phyloP scores from a whole-genome alignment of 2,797 vertebrate species.

The Lagocephalus sceleratus region DNA sequence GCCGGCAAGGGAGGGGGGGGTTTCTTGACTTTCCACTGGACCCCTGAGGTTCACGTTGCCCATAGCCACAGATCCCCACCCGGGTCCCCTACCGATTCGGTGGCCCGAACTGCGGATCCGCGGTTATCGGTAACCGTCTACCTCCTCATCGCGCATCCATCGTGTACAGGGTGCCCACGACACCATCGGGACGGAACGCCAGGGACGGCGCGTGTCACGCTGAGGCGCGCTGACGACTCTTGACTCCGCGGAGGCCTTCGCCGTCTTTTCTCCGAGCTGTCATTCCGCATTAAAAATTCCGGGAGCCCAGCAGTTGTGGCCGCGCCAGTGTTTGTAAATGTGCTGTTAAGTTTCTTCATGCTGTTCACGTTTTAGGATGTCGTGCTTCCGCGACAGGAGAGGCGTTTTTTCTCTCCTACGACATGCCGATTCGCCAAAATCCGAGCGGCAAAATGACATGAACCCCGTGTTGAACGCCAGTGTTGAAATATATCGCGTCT shows the following conservation, averaged over 20 bases:
- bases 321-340: constrained; percentile 48
- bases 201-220: constrained; percentile 42
- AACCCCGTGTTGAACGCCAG: constrained; percentile 29
- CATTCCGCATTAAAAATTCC: constrained; percentile 49
- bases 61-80: constrained; percentile 52
- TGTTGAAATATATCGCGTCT: constrained; percentile 31
- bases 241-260: constrained; percentile 45
- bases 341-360: constrained; percentile 45
- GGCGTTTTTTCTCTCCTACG: constrained; percentile 11
- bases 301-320: constrained; percentile 41
- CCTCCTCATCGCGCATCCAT: constrained; percentile 48
- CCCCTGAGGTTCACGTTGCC: constrained; percentile 44
- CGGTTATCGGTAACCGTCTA: constrained; percentile 51
- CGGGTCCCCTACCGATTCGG: constrained; percentile 21
- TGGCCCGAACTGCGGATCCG: constrained; percentile 32
- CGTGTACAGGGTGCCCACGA: constrained; percentile 57
- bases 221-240: constrained; percentile 37
- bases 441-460: constrained; percentile 32
- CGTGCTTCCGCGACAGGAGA: constrained; percentile 27
- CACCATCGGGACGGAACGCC: constrained; percentile 42
- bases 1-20: constrained; percentile 2
- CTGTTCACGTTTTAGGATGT: constrained; percentile 39
- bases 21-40: constrained; percentile 39
- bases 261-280: constrained; percentile 54
- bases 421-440: constrained; percentile 19